phyloP scores from a whole-genome alignment of 2,113 vertebrate species.

The Chascanopsetta lugubris region DNA sequence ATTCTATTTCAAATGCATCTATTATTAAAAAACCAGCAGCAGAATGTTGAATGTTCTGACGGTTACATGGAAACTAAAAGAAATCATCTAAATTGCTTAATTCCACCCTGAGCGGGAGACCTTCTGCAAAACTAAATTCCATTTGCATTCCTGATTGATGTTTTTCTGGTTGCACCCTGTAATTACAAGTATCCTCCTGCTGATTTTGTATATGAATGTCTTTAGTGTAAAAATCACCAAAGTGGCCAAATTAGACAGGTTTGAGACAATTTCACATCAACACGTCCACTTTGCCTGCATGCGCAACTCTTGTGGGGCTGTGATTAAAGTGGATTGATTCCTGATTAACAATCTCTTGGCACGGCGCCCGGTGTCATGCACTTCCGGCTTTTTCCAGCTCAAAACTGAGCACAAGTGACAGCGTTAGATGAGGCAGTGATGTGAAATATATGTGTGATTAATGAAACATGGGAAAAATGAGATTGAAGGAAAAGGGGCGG shows the following conservation, averaged over 20 bases:
- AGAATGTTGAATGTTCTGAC: neutral
- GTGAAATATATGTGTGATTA: conserved; percentile 9
- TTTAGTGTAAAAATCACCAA: conserved; percentile 41
- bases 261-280: conserved; percentile 15
- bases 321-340: conserved; percentile 33
- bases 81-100: conserved; percentile 30
- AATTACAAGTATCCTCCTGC: conserved; percentile 57
- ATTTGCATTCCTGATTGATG: conserved; percentile 65
- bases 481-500: conserved; percentile 20
- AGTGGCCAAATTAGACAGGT: conserved; percentile 4
- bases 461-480: conserved; percentile 34
- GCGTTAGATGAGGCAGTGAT: conserved; percentile 2
- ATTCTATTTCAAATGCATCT: neutral
- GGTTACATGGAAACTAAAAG: conserved; percentile 16
- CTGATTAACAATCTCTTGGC: conserved; percentile 30
- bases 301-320: conserved; percentile 4
- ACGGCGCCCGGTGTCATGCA: conserved; percentile 2
- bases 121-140: conserved; percentile 40
- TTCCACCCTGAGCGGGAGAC: conserved; percentile 25
- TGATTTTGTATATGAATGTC: conserved; percentile 51
- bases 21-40: neutral
- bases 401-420: conserved; percentile 24
- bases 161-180: conserved; percentile 56
- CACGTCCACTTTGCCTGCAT: conserved; percentile 1
- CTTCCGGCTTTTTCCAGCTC: conserved; percentile 1